These are phyloP conservation scores for Seison nebaliae DNA, from an alignment of 1,140 invertebrate species.

Conservation along the genomic window DNA sequence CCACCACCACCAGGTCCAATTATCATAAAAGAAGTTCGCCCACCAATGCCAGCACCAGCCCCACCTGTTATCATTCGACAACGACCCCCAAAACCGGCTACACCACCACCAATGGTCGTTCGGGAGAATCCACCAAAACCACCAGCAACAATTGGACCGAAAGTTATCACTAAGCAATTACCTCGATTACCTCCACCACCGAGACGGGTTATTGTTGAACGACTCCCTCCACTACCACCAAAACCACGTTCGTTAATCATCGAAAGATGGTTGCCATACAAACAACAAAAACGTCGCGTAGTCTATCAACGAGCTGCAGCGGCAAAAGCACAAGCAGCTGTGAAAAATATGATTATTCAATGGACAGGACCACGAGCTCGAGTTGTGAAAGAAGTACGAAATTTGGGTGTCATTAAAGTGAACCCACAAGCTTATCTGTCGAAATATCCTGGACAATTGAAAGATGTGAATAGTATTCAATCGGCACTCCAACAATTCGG, in stretches of 20 bases:
- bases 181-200: constrained; percentile 9
- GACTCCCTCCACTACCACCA: constrained; percentile 8
- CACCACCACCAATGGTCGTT: constrained; percentile 7
- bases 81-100: constrained; percentile 5
- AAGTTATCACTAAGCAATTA: constrained; percentile 7
- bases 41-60: constrained; percentile 4
- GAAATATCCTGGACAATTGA: neutral
- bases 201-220: constrained; percentile 9
- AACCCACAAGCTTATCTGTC: constrained; percentile 9
- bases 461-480: too few relatives aligned
- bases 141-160: constrained; percentile 4
- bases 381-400: constrained; percentile 7
- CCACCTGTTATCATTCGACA: constrained; percentile 12
- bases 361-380: constrained; percentile 6
- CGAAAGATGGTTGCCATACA: constrained; percentile 12
- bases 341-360: constrained; percentile 11
- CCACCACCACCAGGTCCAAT: constrained; percentile 12
- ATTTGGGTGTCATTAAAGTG: constrained; percentile 10
- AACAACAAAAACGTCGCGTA: constrained; percentile 3
- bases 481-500: too few relatives aligned
- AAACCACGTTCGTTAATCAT: constrained; percentile 12
- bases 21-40: constrained; percentile 1
- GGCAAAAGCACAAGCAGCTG: neutral
- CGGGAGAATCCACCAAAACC: constrained; percentile 7
- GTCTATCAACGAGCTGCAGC: constrained; percentile 3